Percentiles rank a stretch among this genome's conserved stretches.
These are phyloP conservation scores for Procambarus clarkii DNA, from an alignment of 1,140 invertebrate species.

Conservation along the genomic window DNA sequence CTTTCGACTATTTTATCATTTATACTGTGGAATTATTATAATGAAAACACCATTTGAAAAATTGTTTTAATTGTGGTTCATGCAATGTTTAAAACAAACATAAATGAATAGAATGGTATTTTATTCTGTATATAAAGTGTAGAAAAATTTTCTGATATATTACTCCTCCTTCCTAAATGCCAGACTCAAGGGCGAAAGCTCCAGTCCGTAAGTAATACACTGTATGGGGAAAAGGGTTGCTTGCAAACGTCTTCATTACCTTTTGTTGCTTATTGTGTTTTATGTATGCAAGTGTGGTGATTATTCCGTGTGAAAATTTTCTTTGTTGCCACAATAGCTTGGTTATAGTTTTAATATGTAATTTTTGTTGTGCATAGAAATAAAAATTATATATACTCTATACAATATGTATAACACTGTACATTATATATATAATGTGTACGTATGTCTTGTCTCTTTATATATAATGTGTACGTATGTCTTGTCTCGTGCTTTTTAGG, in stretches of 20 bases:
- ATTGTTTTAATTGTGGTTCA: background rate
- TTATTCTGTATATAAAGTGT: background rate
- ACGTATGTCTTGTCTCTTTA: no score
- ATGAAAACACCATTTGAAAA: background rate
- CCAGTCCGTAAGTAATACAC: constrained; percentile 63
- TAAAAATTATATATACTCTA: no score
- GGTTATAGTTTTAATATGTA: no score
- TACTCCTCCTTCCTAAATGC: constrained; percentile 43
- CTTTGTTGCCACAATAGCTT: background rate
- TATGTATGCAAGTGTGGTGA: background rate
- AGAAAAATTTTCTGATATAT: background rate
- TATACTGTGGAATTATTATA: background rate
- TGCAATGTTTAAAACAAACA: background rate
- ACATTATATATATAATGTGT: no score
- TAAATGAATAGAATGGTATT: background rate
- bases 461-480: no score
- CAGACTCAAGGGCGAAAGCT: constrained; percentile 64
- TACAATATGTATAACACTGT: no score
- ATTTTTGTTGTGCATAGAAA: no score
- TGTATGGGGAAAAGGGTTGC: constrained; percentile 9
- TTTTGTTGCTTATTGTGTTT: constrained; percentile 12
- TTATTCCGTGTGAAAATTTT: background rate
- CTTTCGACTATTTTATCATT: background rate
- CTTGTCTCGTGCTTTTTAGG: no score
- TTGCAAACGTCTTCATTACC: background rate